phyloP scores from a whole-genome alignment of 2,888 invertebrate genomes.

The Athripsodes cinereus region DNA sequence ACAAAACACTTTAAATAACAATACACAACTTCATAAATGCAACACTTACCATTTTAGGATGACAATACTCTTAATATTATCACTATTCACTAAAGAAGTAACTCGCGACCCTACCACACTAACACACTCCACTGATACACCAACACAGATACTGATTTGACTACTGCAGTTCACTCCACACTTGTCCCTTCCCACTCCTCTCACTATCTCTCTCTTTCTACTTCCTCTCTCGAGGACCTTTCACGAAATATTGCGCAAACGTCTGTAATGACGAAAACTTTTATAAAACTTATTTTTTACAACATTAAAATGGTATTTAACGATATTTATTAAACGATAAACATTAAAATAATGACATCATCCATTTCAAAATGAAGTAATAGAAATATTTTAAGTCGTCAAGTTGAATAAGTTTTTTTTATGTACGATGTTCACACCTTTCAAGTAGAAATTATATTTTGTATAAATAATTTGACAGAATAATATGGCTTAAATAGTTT shows the following conservation, averaged over 20 bases:
- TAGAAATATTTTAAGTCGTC: too few relatives aligned
- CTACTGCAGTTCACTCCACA: conserved; percentile 44
- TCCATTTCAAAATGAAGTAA: too few relatives aligned
- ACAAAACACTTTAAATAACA: conserved; percentile 36
- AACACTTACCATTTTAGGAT: conserved; percentile 53
- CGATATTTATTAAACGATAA: too few relatives aligned
- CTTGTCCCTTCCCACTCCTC: conserved; percentile 27
- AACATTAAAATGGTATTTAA: too few relatives aligned
- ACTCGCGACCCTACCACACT: conserved; percentile 33
- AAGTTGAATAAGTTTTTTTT: too few relatives aligned
- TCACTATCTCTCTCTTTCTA: too few relatives aligned
- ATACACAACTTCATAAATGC: conserved; percentile 40
- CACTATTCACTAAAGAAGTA: conserved; percentile 41
- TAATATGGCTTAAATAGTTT: too few relatives aligned
- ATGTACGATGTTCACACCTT: conserved; percentile 1
- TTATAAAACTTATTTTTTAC: neutral
- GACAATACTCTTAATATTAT: conserved; percentile 34
- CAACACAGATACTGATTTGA: conserved; percentile 51
- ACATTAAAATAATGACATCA: too few relatives aligned
- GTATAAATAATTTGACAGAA: neutral
- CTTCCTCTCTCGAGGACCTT: too few relatives aligned
- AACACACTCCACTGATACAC: conserved; percentile 34
- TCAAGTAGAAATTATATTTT: neutral
- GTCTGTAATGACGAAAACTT: conserved; percentile 30
- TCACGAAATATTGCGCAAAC: conserved; percentile 39